Percentiles rank a stretch among this genome's conserved stretches.
Conservation (phyloP, 2,888 invertebrate genomes). For the Sympetrum striolatum region DNA sequence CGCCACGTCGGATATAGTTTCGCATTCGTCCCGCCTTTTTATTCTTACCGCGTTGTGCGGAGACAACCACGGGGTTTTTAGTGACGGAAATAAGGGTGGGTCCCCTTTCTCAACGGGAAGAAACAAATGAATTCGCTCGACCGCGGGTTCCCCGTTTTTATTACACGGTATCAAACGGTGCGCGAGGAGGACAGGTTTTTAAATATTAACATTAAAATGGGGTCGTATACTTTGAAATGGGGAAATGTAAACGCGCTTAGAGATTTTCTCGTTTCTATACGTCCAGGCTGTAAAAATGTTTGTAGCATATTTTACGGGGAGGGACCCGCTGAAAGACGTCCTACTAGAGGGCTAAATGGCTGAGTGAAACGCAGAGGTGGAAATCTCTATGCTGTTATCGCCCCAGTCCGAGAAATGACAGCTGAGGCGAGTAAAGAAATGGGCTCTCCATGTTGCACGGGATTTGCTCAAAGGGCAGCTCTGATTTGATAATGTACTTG, state of each 20-base stretch:
- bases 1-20: not conserved
- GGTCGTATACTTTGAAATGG: not conserved
- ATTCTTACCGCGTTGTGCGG: no score
- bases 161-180: not conserved
- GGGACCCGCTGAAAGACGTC: no score
- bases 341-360: no score
- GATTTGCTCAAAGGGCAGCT: no score
- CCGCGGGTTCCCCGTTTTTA: not conserved
- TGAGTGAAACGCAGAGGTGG: no score
- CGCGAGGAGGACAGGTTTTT: not conserved
- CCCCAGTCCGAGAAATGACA: no score
- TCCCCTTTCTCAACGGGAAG: not conserved
- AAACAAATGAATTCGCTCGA: not conserved
- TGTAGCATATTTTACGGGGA: not conserved
- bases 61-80: no score
- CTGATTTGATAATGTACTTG: no score
- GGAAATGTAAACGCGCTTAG: not conserved
- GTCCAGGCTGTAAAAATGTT: not conserved
- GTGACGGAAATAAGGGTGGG: not conserved
- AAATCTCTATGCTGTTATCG: no score
- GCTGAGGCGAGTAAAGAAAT: no score
- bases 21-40: not conserved
- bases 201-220: not conserved
- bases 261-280: not conserved
- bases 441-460: no score